Conservation (phyloP, 2,113 vertebrate species). For the Cynopterus brachyotis region DNA sequence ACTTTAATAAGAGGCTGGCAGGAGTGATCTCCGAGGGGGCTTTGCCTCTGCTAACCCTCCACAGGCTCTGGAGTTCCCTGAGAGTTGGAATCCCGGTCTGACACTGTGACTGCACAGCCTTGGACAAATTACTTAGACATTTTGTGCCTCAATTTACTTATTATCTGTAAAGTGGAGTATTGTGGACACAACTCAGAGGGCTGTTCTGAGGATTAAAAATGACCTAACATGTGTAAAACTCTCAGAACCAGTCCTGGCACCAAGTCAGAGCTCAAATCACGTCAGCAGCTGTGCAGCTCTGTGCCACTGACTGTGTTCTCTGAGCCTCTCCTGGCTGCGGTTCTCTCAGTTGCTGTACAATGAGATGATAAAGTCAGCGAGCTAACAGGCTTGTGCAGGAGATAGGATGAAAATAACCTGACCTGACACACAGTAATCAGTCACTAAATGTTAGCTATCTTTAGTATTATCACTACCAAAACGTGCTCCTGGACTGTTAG, state of each 20-base stretch:
- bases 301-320: background rate
- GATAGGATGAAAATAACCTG: background rate
- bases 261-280: background rate
- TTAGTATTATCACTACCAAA: background rate
- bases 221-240: background rate
- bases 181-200: background rate
- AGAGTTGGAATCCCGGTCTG: background rate
- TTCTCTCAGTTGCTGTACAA: background rate
- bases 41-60: no score
- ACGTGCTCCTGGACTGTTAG: background rate
- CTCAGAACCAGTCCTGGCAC: background rate
- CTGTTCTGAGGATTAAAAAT: background rate
- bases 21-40: background rate
- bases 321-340: background rate
- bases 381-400: background rate
- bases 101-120: background rate
- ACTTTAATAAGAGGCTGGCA: background rate
- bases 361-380: background rate
- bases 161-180: background rate
- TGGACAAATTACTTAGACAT: background rate
- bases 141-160: background rate
- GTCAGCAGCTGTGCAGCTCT: background rate
- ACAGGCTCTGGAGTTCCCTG: background rate
- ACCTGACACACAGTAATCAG: rapidly evolving
- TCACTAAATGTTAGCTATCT: background rate